Evolutionary conservation across 2,888 invertebrate genomes (phyloP).

Genomic region (Nineta flava): DNA sequence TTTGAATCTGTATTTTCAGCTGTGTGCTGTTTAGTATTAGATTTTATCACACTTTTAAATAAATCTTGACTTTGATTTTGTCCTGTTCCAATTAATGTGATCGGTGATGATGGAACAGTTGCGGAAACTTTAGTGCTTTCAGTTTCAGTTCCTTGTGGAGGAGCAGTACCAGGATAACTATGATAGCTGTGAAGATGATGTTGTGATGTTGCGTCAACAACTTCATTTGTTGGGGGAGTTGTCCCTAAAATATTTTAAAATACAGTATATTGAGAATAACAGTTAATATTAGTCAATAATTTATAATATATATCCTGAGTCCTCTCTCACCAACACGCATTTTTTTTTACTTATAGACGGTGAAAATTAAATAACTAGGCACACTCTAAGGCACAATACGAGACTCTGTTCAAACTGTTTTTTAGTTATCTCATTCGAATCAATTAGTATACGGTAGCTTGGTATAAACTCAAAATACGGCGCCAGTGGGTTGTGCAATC

Average conservation of each 20-base stretch:
- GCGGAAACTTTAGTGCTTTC: slow-evolving; percentile 20
- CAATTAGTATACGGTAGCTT: too few relatives aligned
- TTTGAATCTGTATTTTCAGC: neutral
- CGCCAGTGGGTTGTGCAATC: too few relatives aligned
- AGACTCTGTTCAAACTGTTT: too few relatives aligned
- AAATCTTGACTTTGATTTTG: slow-evolving; percentile 1
- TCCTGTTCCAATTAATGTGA: slow-evolving; percentile 13
- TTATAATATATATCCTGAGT: too few relatives aligned
- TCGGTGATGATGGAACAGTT: slow-evolving; percentile 33
- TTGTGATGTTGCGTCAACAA: slow-evolving; percentile 23
- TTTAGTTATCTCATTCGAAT: too few relatives aligned
- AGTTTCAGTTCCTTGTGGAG: slow-evolving; percentile 21
- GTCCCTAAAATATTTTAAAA: slow-evolving; percentile 31
- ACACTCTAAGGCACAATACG: too few relatives aligned
- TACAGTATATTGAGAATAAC: neutral
- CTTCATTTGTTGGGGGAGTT: slow-evolving; percentile 45
- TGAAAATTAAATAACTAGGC: too few relatives aligned
- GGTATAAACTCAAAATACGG: too few relatives aligned
- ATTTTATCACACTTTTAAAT: slow-evolving; percentile 2
- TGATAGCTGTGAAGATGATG: slow-evolving; percentile 31
- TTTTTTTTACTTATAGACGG: too few relatives aligned
- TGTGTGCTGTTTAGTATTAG: neutral
- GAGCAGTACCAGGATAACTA: slow-evolving; percentile 32
- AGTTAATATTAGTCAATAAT: neutral
- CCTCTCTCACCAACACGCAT: too few relatives aligned